Percentiles rank a stretch among this genome's conserved stretches.
phyloP scores from a whole-genome alignment of 2,888 invertebrate genomes.

The Deilephila porcellus region DNA sequence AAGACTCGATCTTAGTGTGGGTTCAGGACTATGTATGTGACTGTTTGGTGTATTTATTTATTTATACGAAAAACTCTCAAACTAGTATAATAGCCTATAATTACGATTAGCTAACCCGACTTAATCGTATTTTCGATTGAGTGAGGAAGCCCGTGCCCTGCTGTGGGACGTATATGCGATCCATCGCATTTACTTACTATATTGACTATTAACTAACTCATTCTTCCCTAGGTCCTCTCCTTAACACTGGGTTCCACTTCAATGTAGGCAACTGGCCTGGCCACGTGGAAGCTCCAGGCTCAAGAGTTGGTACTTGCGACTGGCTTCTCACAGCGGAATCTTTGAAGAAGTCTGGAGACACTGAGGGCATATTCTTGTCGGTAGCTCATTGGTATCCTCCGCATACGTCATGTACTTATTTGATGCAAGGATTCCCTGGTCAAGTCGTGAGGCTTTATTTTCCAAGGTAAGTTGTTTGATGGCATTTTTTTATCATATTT shows the following conservation, averaged over 20 bases:
- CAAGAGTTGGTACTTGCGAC: constrained; percentile 93
- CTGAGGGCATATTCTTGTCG: constrained; percentile 95
- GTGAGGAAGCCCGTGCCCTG: too few species aligned
- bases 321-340: constrained; percentile 94
- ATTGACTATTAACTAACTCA: not conserved
- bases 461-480: constrained; percentile 86
- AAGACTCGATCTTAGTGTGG: too few species aligned
- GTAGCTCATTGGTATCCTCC: constrained; percentile 98
- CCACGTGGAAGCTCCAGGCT: constrained; percentile 95
- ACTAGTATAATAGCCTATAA: too few species aligned
- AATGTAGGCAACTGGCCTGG: constrained; percentile 98
- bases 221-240: constrained; percentile 87
- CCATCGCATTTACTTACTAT: too few species aligned
- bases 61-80: too few species aligned
- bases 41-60: too few species aligned
- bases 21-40: too few species aligned
- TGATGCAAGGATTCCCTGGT: constrained; percentile 93
- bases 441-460: constrained; percentile 96
- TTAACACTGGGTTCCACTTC: constrained; percentile 97
- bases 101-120: too few species aligned
- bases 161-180: too few species aligned
- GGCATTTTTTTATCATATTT: too few species aligned
- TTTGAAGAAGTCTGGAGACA: constrained; percentile 90
- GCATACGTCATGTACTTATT: constrained; percentile 95
- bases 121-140: too few species aligned